A percentile compares a stretch with the other conserved stretches of the same genome.
phyloP scores from a whole-genome alignment of 2,888 invertebrate genomes.

The Philereme vetulata region DNA sequence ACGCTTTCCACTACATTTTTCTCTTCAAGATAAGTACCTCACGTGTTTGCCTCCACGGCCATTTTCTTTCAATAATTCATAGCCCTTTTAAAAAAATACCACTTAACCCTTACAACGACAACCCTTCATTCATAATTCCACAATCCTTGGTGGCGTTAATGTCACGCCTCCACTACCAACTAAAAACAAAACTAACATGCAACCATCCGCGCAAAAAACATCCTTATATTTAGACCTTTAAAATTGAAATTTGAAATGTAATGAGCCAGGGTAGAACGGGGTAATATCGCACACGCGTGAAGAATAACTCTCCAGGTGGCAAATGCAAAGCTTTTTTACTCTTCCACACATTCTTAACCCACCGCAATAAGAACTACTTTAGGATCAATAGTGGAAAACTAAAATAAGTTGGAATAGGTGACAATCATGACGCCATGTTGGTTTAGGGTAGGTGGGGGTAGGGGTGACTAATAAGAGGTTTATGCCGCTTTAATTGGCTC shows the following conservation, averaged over 20 bases:
- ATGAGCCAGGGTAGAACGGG: slow-evolving; percentile 51
- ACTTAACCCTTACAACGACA: slow-evolving; percentile 71
- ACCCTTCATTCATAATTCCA: slow-evolving; percentile 78
- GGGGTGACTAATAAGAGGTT: slow-evolving; percentile 79
- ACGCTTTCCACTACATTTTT: slow-evolving; percentile 4
- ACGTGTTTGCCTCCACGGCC: slow-evolving; percentile 46
- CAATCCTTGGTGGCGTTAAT: slow-evolving; percentile 76
- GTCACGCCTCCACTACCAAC: slow-evolving; percentile 77
- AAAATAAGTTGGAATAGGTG: slow-evolving; percentile 66
- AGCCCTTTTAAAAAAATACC: slow-evolving; percentile 64
- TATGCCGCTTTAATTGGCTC: slow-evolving; percentile 78
- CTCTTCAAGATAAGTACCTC: slow-evolving; percentile 1
- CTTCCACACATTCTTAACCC: slow-evolving; percentile 42
- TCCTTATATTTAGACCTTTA: slow-evolving; percentile 31
- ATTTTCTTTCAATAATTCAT: slow-evolving; percentile 72
- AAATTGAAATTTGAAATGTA: slow-evolving; percentile 39
- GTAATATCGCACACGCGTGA: slow-evolving; percentile 71
- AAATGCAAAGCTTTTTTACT: slow-evolving; percentile 37
- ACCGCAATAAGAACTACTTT: slow-evolving; percentile 41
- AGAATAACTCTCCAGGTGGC: slow-evolving; percentile 74
- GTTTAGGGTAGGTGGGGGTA: slow-evolving; percentile 68
- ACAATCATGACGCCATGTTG: slow-evolving; percentile 82
- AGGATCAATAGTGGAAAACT: slow-evolving; percentile 24
- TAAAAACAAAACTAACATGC: slow-evolving; percentile 67
- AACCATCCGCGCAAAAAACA: slow-evolving; percentile 35